phyloP scores from a whole-genome alignment of 2,888 invertebrate species.

The Argyra leucocephala region DNA sequence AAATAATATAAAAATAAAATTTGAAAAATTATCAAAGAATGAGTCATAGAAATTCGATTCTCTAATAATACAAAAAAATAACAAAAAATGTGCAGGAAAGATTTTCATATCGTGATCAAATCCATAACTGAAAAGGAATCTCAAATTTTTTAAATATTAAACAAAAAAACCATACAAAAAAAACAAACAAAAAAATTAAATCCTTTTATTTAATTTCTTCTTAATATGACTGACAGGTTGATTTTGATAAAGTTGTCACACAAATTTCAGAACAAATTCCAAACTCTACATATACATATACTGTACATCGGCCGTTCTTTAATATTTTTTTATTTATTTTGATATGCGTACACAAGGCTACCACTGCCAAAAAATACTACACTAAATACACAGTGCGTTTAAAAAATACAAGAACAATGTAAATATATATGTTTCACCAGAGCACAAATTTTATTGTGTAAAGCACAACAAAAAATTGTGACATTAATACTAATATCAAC shows the following conservation, averaged over 20 bases:
- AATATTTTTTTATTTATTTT: no score
- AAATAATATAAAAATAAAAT: no score
- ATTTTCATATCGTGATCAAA: neutral
- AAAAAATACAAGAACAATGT: no score
- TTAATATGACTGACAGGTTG: neutral
- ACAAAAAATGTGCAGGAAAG: neutral
- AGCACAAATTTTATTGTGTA: no score
- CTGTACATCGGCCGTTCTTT: no score
- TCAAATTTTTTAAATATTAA: neutral
- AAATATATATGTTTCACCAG: no score
- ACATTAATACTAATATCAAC: no score
- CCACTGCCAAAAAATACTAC: neutral
- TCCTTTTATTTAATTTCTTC: constrained; percentile 2
- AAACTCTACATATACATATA: neutral
- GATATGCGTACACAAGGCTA: neutral
- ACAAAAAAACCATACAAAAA: neutral
- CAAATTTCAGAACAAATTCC: neutral
- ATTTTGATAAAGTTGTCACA: constrained; percentile 6
- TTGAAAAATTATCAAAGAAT: no score
- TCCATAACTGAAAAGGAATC: neutral
- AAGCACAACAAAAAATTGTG: no score
- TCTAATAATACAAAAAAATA: no score
- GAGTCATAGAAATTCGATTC: no score
- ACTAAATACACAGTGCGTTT: no score
- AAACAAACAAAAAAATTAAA: neutral